These are phyloP conservation scores for Pyrrhia umbra DNA, from an alignment of 2,888 invertebrate genomes.

Conservation along the genomic window DNA sequence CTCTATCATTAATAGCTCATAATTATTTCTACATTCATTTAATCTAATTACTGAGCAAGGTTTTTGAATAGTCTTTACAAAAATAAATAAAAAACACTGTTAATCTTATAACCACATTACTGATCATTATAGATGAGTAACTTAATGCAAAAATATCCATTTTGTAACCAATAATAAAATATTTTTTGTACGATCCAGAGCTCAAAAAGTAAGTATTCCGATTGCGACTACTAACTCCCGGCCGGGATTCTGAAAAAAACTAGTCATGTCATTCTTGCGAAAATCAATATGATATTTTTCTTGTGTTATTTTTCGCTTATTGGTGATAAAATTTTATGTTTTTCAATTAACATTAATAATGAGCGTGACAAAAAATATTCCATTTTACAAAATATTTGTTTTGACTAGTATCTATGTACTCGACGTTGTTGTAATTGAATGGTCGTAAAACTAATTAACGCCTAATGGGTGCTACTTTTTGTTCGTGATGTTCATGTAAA, in stretches of 20 bases:
- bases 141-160: too few relatives aligned
- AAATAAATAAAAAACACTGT: too few relatives aligned
- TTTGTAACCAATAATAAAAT: not conserved
- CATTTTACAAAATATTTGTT: conserved; percentile 39
- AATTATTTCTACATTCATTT: too few relatives aligned
- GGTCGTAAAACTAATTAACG: conserved; percentile 47
- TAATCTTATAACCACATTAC: too few relatives aligned
- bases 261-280: conserved; percentile 44
- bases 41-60: too few relatives aligned
- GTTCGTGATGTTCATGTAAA: conserved; percentile 55
- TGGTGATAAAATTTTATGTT: conserved; percentile 40
- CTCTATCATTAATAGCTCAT: too few relatives aligned
- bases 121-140: too few relatives aligned
- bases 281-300: conserved; percentile 57
- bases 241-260: conserved; percentile 46
- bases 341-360: conserved; percentile 46
- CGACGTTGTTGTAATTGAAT: conserved; percentile 41
- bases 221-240: not conserved
- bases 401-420: conserved; percentile 22
- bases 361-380: conserved; percentile 29
- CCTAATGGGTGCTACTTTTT: conserved; percentile 56
- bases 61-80: too few relatives aligned
- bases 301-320: conserved; percentile 47
- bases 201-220: conserved; percentile 31
- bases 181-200: not conserved